Evolutionary conservation across 2,888 invertebrate species (phyloP).

Genomic region (Drosophila subsilvestris): DNA sequence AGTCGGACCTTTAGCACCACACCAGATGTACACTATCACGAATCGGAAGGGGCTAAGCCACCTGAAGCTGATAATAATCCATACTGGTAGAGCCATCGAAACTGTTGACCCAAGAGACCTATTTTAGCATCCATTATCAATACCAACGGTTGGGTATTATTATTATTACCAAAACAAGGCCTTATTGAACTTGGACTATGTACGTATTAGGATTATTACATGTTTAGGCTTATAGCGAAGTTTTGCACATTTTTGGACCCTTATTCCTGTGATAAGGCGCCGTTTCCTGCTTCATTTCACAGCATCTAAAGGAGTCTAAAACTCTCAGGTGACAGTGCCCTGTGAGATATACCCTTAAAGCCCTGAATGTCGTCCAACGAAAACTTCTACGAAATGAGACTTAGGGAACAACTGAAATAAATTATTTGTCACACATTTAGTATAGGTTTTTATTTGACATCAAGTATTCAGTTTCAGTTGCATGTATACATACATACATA

Average conservation of each 20-base stretch:
- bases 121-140: background rate
- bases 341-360: too few relatives aligned
- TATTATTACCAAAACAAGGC: too few relatives aligned
- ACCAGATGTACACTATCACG: background rate
- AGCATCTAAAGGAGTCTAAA: too few relatives aligned
- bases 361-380: too few relatives aligned
- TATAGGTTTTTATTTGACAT: slow-evolving; percentile 79
- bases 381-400: background rate
- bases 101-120: background rate
- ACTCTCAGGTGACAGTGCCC: too few relatives aligned
- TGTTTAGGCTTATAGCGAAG: too few relatives aligned
- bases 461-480: slow-evolving; percentile 74
- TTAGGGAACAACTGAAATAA: slow-evolving; percentile 1
- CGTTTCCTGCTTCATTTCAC: too few relatives aligned
- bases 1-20: background rate
- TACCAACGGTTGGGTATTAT: background rate
- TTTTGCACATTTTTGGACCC: too few relatives aligned
- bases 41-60: background rate
- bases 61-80: background rate
- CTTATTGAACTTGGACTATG: background rate
- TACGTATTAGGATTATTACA: too few relatives aligned
- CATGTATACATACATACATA: slow-evolving; percentile 50
- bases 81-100: background rate
- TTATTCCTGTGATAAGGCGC: too few relatives aligned
- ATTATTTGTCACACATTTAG: slow-evolving; percentile 57